Evolutionary conservation across 2,888 invertebrate genomes (phyloP), one percentile per base, ranked within the genome.

Genomic region (Cerceris ruficornis): DNA sequence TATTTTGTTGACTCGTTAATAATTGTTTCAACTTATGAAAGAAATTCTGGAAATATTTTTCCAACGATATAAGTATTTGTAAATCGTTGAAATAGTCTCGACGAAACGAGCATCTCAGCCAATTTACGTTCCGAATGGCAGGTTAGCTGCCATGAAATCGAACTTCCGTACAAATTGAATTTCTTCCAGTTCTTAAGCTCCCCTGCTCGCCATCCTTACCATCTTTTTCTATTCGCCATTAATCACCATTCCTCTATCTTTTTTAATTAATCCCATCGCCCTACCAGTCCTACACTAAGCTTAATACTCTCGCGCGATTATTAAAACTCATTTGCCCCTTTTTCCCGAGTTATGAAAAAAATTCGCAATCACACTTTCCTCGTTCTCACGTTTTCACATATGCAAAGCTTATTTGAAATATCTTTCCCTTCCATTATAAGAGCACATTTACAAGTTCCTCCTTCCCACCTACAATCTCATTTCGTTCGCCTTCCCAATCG

Each of bases 181-280:
- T 54, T 62, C 28, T 41, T 50, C 54, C 49, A 13, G 71, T 69
- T 72, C 66, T 61, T 52, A 54, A 65, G 55, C 41, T 15, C 11
- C 8, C 41, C 61, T 41, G 14, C 50, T 57, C 52, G 43, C 43
- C 8, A 15, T 8, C 13, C 8, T 9, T 50, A 7, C 2, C 7
- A 61, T 72, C n/a, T 50, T 43, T 15, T 6, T 11, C 7, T 11
- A 9, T 39, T 69, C 41, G 50, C 14, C 71, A 77, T 78, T 60
- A 72, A 65, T 78, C 77, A 77, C 17, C 39, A 50, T 59, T 62
- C 14, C 54, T 39, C 15, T 13, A 7, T 11, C 50, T 67, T 43
- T 42, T 69, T 77, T 67, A 69, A 75, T 69, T 43, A 66, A 50
- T 7, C 50, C 50, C 46, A 61, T 69, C 58, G 54, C 50, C 17